Evolutionary conservation across 1,140 invertebrate species (phyloP), one percentile per base, ranked within the genome.

Genomic region (Palaemon carinicauda): DNA sequence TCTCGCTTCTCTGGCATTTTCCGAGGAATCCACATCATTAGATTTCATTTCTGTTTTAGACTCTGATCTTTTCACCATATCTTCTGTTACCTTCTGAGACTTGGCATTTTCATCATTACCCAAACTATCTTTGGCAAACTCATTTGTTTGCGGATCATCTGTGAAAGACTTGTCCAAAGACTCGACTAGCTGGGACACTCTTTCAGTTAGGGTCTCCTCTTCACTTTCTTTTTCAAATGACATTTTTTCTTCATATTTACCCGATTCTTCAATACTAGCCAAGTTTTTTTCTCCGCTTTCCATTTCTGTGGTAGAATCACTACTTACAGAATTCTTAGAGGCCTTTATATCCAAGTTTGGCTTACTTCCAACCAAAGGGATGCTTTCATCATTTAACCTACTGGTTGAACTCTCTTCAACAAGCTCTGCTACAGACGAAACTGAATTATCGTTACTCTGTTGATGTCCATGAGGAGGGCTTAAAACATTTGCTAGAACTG

Each of bases 401-500:
- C 54, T 74, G 12, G 69, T 12, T 80, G 73, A 24, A 60, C 74
- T 52, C 41, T 54, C 29, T 50, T 56, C 27, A 69, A 54, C 33
- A 29, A 27, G 41, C 9, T 52, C 65, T 31, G 15, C 56, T 41
- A 29, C 17, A 56, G 73, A 79, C 12, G 31, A 17, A 53, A 60
- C 21, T 56, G 77, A 31, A 52, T 65, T 75, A 24, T 84, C 88
- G 53, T 50, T 74, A 0, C 27, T 33, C 24, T 79, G 65, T 2
- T 74, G 77, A 33, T 15, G 71, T 24, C 27, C 50, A 74, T 71
- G 84, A 24, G 77, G 77, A 60, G 88, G 69, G 53, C 83, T 82
- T 17, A 87, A 27, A 15, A 89, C 82, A 60, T 31, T 84, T 12
- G 82, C 88, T 14, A 87, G 41, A 19, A 75, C 85, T 31, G 88